These are phyloP conservation scores for Oceanites oceanicus DNA, from an alignment of 2,113 vertebrate genomes.

Conservation along the genomic window DNA sequence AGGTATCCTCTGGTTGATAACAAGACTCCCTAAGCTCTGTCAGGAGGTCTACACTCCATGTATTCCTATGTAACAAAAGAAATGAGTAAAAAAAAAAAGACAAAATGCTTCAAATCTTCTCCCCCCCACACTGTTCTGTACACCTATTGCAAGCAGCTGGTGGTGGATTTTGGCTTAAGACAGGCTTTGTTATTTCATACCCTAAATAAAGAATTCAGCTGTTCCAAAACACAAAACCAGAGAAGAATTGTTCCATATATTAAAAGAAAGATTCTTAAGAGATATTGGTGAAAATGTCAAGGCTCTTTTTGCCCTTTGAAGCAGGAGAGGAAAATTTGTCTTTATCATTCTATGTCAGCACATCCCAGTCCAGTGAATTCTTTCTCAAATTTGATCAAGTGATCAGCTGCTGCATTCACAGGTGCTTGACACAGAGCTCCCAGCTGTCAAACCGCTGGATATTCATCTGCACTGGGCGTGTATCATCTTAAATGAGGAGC, in stretches of 20 bases:
- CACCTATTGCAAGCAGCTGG: neutral
- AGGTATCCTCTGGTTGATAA: neutral
- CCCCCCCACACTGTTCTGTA: neutral
- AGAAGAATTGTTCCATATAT: neutral
- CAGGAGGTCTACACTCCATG: neutral
- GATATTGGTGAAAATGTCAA: neutral
- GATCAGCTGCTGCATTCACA: neutral
- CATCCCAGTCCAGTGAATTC: accelerated
- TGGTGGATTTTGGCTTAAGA: neutral
- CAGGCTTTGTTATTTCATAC: neutral
- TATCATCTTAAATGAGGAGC: accelerated
- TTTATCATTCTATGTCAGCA: neutral
- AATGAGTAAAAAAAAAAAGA: neutral
- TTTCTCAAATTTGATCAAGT: neutral
- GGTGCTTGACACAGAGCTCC: neutral
- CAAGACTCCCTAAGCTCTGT: neutral
- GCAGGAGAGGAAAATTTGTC: neutral
- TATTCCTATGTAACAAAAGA: neutral
- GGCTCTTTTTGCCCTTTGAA: neutral
- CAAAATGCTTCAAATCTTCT: neutral
- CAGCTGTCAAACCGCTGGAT: neutral
- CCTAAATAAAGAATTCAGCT: neutral
- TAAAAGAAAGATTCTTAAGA: neutral
- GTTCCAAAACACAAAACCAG: neutral
- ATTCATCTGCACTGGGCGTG: neutral